These are phyloP conservation scores for Steinernema feltiae DNA, from an alignment of 1,140 invertebrate species.

Conservation along the genomic window DNA sequence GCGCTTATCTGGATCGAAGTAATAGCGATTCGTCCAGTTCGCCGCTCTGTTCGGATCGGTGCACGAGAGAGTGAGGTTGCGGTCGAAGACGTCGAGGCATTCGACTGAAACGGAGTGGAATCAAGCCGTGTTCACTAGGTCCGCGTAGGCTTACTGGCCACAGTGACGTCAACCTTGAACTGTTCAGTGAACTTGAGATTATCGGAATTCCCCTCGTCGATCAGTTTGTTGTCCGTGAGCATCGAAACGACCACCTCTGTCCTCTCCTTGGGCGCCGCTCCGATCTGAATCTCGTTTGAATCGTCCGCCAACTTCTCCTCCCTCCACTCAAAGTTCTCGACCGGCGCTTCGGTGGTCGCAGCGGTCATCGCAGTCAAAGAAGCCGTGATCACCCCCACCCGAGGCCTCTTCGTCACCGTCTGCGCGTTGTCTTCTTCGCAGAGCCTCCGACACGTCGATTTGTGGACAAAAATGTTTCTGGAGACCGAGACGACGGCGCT, in stretches of 20 bases:
- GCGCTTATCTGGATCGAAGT: constrained; percentile 37
- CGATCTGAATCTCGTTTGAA: background rate
- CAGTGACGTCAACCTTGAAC: background rate
- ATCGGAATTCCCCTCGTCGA: background rate
- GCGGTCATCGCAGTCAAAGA: background rate
- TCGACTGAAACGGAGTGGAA: constrained; percentile 42
- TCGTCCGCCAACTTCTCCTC: background rate
- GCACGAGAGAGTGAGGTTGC: constrained; percentile 38
- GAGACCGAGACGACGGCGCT: background rate
- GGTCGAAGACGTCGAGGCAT: constrained; percentile 44
- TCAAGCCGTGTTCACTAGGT: no score
- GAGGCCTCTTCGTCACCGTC: background rate
- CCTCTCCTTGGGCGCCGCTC: background rate
- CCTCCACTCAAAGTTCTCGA: background rate
- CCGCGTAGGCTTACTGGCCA: background rate
- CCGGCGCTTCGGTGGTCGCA: background rate
- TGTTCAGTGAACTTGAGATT: background rate
- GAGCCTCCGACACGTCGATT: background rate
- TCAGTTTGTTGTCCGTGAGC: background rate
- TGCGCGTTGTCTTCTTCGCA: background rate
- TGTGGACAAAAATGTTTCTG: constrained; percentile 1
- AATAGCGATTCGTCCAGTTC: constrained; percentile 46
- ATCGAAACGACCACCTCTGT: background rate
- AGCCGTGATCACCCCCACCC: background rate
- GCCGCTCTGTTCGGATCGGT: constrained; percentile 28